phyloP scores from a whole-genome alignment of 2,113 vertebrate species.

The Pimephales promelas region DNA sequence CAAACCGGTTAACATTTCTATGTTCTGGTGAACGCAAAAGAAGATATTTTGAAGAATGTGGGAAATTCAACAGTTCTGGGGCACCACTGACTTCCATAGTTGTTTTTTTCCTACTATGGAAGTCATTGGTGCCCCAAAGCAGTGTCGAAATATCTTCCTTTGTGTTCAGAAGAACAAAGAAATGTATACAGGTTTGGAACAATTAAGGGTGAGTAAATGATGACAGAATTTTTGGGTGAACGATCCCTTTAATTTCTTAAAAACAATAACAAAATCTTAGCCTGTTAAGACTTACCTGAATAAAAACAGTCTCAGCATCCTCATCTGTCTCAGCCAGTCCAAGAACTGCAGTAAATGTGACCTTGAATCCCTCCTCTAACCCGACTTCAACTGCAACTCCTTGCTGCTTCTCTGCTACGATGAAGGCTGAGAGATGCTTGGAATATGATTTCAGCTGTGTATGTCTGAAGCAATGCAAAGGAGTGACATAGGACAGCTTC shows the following conservation, averaged over 20 bases:
- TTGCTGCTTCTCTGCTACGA: slow-evolving; percentile 84
- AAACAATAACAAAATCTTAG: too few relatives aligned
- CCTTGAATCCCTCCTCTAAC: slow-evolving; percentile 73
- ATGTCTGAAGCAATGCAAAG: slow-evolving; percentile 82
- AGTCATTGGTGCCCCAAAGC: too few relatives aligned
- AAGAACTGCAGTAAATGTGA: slow-evolving; percentile 75
- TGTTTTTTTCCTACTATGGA: too few relatives aligned
- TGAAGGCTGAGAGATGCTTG: slow-evolving; percentile 78
- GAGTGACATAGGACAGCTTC: slow-evolving; percentile 88
- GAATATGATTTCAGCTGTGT: slow-evolving; percentile 79
- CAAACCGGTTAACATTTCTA: not conserved
- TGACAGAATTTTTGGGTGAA: too few relatives aligned
- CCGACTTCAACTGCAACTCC: slow-evolving; percentile 82
- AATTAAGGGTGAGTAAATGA: too few relatives aligned
- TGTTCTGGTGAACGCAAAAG: not conserved
- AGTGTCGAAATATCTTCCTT: too few relatives aligned
- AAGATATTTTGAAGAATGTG: not conserved
- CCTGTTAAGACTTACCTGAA: slow-evolving; percentile 77
- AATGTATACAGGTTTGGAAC: too few relatives aligned
- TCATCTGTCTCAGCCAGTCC: slow-evolving; percentile 74
- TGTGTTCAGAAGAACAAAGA: too few relatives aligned
- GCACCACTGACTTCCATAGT: too few relatives aligned
- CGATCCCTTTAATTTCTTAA: too few relatives aligned
- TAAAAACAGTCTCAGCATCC: slow-evolving; percentile 81
- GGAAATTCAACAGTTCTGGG: too few relatives aligned